Evolutionary conservation across 2,888 invertebrate genomes (phyloP).

Genomic region (Lutraria lutraria): DNA sequence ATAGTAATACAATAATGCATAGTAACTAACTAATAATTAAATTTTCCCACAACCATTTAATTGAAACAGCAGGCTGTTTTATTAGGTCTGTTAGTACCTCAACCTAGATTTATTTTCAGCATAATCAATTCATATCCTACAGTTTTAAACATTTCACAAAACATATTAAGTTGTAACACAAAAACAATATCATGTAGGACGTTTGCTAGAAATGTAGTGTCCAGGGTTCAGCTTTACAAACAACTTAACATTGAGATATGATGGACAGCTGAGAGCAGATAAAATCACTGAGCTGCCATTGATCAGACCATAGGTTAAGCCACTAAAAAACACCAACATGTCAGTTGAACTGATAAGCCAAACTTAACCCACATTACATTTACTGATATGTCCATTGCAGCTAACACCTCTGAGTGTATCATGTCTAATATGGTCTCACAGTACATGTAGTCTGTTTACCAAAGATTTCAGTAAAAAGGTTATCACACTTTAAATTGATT

Average conservation of each 20-base stretch:
- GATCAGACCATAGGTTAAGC: background rate
- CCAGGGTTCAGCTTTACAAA: background rate
- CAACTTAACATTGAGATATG: background rate
- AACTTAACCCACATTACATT: background rate
- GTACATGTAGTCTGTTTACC: background rate
- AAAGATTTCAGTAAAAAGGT: background rate
- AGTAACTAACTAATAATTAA: background rate
- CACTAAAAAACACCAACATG: background rate
- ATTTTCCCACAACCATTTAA: background rate
- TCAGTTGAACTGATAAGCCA: background rate
- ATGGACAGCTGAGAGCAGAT: background rate
- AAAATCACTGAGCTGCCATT: background rate
- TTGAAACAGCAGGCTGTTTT: background rate
- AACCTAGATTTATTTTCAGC: background rate
- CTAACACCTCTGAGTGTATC: background rate
- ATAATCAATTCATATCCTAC: background rate
- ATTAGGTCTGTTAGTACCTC: background rate
- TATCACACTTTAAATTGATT: no score
- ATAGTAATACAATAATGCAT: background rate
- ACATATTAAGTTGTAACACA: background rate
- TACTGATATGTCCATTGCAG: background rate
- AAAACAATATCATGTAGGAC: background rate
- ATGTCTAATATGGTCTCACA: background rate
- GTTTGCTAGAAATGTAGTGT: background rate
- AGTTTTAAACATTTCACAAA: no score